These are phyloP conservation scores for Pollimyrus isidori DNA, from an alignment of 2,113 vertebrate species.

Conservation along the genomic window DNA sequence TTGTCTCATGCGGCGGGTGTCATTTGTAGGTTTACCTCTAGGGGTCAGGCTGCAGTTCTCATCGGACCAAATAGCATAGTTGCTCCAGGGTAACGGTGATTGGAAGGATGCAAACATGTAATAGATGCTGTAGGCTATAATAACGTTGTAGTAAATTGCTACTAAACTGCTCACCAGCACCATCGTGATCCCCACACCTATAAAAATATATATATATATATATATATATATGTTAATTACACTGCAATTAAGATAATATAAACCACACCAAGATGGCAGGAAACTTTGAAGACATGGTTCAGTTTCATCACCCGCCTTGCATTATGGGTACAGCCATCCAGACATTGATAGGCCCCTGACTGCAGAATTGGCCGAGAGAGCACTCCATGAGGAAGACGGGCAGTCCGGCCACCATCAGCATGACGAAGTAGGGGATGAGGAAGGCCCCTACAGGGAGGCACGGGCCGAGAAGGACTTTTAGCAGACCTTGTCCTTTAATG, in stretches of 20 bases:
- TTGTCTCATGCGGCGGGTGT: neutral
- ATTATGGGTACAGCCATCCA: conserved; percentile 81
- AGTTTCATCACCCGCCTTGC: conserved; percentile 64
- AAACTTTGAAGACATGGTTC: neutral
- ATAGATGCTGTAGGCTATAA: conserved; percentile 83
- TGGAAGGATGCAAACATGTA: conserved; percentile 91
- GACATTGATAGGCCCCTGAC: conserved; percentile 77
- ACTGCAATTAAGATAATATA: neutral
- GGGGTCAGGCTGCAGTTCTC: conserved; percentile 61
- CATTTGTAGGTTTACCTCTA: conserved; percentile 52
- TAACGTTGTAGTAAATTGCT: conserved; percentile 83
- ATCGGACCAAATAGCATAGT: conserved; percentile 62
- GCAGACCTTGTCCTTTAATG: neutral
- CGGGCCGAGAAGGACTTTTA: neutral
- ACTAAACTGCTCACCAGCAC: conserved; percentile 74
- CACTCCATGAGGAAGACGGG: conserved; percentile 92
- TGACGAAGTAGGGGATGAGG: conserved; percentile 80
- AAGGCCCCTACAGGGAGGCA: conserved; percentile 72
- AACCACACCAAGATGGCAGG: neutral
- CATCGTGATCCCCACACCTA: conserved; percentile 86
- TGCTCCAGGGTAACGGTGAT: conserved; percentile 75
- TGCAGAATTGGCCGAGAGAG: conserved; percentile 89
- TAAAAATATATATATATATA: conserved; percentile 8
- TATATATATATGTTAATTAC: no score
- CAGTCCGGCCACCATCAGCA: conserved; percentile 80